Conservation (phyloP, 2,113 vertebrate species). For the Carlito syrichta region DNA sequence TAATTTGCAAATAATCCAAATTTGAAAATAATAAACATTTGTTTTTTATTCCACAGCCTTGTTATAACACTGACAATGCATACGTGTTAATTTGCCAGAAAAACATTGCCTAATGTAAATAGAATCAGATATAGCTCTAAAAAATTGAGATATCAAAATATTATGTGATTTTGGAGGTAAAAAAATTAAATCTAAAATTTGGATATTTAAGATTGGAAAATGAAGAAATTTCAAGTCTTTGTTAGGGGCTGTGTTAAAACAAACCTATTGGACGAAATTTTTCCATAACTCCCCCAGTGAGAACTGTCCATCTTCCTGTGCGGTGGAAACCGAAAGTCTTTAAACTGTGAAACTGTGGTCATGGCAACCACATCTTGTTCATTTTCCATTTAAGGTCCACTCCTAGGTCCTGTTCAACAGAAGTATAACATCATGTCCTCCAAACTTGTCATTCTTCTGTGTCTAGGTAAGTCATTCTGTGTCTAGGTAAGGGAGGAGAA, state of each 20-base stretch:
- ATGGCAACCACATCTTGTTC: not conserved
- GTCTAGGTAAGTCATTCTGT: not conserved
- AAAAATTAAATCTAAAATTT: not conserved
- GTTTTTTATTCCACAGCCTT: not conserved
- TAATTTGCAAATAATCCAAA: not conserved
- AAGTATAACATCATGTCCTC: not conserved
- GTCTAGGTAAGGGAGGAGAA: not conserved
- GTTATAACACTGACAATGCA: not conserved
- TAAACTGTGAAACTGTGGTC: not conserved
- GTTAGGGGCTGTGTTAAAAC: not conserved
- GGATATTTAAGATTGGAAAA: not conserved
- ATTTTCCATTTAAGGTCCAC: too few relatives aligned
- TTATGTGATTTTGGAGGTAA: not conserved
- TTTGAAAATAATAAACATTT: not conserved
- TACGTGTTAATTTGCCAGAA: not conserved
- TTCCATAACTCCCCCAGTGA: not conserved
- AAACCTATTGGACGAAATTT: not conserved
- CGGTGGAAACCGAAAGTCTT: too few relatives aligned
- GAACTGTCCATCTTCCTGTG: not conserved
- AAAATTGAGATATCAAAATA: not conserved
- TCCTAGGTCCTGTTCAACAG: not conserved
- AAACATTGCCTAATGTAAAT: not conserved
- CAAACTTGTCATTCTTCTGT: not conserved
- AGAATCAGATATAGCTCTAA: not conserved
- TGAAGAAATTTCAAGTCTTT: not conserved